A percentile compares a stretch with the other conserved stretches of the same genome.
Evolutionary conservation across 1,140 invertebrate species (phyloP).

Genomic region (Sycophila sp.): DNA sequence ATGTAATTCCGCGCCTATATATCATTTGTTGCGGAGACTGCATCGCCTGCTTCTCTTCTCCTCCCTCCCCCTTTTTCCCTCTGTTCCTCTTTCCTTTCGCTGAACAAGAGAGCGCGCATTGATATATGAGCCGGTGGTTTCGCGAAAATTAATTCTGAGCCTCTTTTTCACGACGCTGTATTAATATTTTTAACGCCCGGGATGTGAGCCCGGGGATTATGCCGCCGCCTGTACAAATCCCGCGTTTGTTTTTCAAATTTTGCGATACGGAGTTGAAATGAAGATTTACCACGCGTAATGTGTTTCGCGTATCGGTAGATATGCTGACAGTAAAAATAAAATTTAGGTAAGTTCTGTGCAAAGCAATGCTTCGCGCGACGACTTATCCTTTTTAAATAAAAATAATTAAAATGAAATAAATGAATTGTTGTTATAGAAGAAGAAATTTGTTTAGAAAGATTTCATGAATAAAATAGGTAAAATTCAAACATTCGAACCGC

Average conservation of each 20-base stretch:
- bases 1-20: constrained; percentile 34
- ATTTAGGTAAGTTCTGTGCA: no score
- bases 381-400: no score
- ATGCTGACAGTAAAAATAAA: not conserved
- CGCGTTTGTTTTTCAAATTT: no score
- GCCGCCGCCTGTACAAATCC: not conserved
- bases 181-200: constrained; percentile 27
- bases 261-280: no score
- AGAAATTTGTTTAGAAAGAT: no score
- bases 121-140: constrained; percentile 25
- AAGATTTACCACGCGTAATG: not conserved
- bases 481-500: not conserved
- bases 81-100: not conserved
- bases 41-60: not conserved
- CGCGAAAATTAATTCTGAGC: constrained; percentile 41
- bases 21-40: constrained; percentile 20
- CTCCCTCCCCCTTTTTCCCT: not conserved
- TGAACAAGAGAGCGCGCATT: not conserved
- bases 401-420: no score
- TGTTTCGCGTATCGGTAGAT: no score
- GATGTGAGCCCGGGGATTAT: not conserved
- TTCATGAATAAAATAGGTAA: no score
- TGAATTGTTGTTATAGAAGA: no score
- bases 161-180: constrained; percentile 6
- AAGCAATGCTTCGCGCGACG: no score